Evolutionary conservation across 2,797 vertebrate genomes (phyloP).

Genomic region (Rhabdomys pumilio): DNA sequence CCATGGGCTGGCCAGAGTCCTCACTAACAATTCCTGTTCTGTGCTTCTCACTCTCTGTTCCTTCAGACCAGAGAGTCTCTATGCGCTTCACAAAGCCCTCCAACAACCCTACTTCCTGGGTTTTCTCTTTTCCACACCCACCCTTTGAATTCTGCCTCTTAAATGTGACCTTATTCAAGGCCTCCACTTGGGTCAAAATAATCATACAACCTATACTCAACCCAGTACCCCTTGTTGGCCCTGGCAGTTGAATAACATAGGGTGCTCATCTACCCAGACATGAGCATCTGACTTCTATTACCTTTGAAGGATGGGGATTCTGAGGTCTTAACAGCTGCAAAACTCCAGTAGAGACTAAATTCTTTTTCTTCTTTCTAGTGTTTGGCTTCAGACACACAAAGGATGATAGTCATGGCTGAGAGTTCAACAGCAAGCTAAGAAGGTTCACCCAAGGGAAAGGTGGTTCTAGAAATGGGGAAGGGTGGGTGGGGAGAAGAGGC

Average conservation of each 20-base stretch:
- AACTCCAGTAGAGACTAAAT: neutral
- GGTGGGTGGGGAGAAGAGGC: too few species aligned
- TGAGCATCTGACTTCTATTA: neutral
- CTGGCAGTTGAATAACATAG: neutral
- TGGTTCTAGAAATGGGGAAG: neutral
- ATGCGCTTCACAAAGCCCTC: neutral
- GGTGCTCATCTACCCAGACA: neutral
- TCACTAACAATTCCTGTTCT: neutral
- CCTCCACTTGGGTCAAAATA: neutral
- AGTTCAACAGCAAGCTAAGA: neutral
- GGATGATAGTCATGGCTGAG: too few species aligned
- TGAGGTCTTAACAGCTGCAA: neutral
- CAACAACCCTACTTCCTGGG: neutral
- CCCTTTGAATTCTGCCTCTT: neutral
- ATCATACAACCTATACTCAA: neutral
- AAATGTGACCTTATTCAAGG: neutral
- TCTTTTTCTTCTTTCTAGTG: too few species aligned
- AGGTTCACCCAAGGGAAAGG: neutral
- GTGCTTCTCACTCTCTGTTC: rapidly evolving
- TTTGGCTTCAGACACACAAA: neutral
- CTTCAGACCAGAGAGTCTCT: neutral
- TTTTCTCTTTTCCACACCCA: neutral
- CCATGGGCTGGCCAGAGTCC: too few species aligned
- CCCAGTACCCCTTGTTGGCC: rapidly evolving
- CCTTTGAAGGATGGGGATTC: neutral